These are phyloP conservation scores for Oikopleura dioica DNA, from an alignment of 23 tunicate genomes.

Conservation along the genomic window DNA sequence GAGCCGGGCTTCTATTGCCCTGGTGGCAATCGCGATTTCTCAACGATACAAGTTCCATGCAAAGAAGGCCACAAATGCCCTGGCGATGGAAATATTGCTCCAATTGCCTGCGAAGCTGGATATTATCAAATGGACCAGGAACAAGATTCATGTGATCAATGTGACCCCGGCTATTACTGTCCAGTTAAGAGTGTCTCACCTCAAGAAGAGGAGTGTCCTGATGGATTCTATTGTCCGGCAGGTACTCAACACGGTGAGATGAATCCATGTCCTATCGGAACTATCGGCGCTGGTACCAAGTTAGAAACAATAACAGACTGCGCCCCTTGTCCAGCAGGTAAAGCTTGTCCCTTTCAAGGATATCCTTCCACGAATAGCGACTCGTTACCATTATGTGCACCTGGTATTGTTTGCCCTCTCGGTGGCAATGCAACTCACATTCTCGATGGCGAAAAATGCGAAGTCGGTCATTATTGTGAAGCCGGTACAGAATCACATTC, in stretches of 20 bases:
- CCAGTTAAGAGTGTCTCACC: slow-evolving; percentile 27
- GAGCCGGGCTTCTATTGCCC: slow-evolving; percentile 40
- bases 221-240: slow-evolving; percentile 48
- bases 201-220: slow-evolving; percentile 13
- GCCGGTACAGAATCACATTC: slow-evolving; percentile 9
- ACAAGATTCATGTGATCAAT: not conserved
- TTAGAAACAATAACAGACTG: slow-evolving; percentile 15
- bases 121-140: not conserved
- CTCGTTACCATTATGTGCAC: slow-evolving; percentile 28
- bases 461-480: slow-evolving; percentile 32
- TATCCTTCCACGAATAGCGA: slow-evolving; percentile 17
- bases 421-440: slow-evolving; percentile 21
- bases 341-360: slow-evolving; percentile 30
- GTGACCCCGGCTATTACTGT: not conserved
- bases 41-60: not conserved
- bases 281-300: slow-evolving; percentile 17
- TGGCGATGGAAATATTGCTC: not conserved
- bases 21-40: not conserved
- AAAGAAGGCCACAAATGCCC: not conserved
- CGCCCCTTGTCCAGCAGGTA: slow-evolving; percentile 29
- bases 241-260: slow-evolving; percentile 25
- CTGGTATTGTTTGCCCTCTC: slow-evolving; percentile 18
- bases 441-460: slow-evolving; percentile 28
- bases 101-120: not conserved
- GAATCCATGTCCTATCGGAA: slow-evolving; percentile 47